Conservation (phyloP, 2,888 invertebrate species). For the Harpalus rufipes region DNA sequence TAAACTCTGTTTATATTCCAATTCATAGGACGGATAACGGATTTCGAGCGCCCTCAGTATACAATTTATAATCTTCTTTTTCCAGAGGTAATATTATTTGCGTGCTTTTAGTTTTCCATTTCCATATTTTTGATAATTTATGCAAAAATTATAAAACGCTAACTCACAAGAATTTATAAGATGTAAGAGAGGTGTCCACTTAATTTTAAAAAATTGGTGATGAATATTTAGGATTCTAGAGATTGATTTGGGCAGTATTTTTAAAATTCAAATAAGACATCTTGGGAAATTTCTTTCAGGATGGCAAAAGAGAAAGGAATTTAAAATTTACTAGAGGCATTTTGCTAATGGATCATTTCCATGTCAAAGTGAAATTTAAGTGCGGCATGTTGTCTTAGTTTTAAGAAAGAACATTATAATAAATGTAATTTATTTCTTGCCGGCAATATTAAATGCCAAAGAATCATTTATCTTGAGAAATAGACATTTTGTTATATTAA, state of each 20-base stretch:
- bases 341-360: constrained; percentile 50
- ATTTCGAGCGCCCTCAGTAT: no score
- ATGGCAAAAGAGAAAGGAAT: constrained; percentile 37
- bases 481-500: not conserved
- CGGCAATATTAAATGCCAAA: not conserved
- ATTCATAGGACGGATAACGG: no score
- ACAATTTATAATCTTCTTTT: not conserved
- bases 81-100: not conserved
- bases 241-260: constrained; percentile 38
- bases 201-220: constrained; percentile 20
- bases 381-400: constrained; percentile 26
- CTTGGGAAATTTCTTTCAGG: constrained; percentile 8
- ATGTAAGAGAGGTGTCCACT: constrained; percentile 21
- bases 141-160: constrained; percentile 19
- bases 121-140: constrained; percentile 9
- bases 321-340: constrained; percentile 41
- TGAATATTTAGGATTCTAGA: constrained; percentile 33
- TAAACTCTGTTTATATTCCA: no score
- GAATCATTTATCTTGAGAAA: not conserved
- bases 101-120: not conserved
- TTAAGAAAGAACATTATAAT: constrained; percentile 6
- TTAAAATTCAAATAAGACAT: constrained; percentile 42
- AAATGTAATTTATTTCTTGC: not conserved
- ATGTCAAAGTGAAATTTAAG: constrained; percentile 50
- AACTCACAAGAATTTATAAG: constrained; percentile 11